These are phyloP conservation scores for Chelmon rostratus DNA, from an alignment of 2,797 vertebrate genomes.

Conservation along the genomic window DNA sequence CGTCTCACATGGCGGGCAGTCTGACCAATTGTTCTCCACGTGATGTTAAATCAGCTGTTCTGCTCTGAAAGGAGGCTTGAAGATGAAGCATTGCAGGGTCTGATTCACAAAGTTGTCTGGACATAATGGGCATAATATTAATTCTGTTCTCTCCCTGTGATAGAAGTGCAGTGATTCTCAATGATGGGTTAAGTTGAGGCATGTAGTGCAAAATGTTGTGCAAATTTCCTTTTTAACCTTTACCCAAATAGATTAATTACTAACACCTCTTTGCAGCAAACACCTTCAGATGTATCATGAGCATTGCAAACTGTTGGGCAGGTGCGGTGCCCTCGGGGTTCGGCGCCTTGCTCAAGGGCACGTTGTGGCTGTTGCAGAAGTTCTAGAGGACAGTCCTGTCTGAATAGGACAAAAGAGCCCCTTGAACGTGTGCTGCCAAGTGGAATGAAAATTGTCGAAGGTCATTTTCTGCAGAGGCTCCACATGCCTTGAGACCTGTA, in stretches of 20 bases:
- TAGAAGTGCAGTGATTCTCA: conserved; percentile 50
- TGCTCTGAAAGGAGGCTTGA: conserved; percentile 31
- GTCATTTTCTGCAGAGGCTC: conserved; percentile 56
- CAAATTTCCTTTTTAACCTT: not conserved
- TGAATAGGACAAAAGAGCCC: conserved; percentile 29
- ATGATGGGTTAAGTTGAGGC: conserved; percentile 34
- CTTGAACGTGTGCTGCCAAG: conserved; percentile 19
- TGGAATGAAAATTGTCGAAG: conserved; percentile 52
- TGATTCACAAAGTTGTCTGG: conserved; percentile 35
- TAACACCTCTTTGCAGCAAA: conserved; percentile 6
- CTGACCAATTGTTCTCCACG: conserved; percentile 48
- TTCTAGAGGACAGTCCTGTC: conserved; percentile 27
- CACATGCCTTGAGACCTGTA: conserved; percentile 31
- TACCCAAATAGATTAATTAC: not conserved
- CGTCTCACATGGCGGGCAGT: conserved; percentile 42
- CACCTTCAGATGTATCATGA: not conserved
- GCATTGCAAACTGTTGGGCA: not conserved
- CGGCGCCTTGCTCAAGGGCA: conserved; percentile 26
- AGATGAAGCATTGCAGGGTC: conserved; percentile 27
- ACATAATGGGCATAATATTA: conserved; percentile 14
- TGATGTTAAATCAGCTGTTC: conserved; percentile 63
- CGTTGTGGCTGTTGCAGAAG: not conserved
- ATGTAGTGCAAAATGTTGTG: not conserved
- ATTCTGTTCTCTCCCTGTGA: conserved; percentile 23
- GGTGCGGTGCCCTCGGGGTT: not conserved